Evolutionary conservation across 2,797 vertebrate genomes (phyloP).

Genomic region (Columba guinea): DNA sequence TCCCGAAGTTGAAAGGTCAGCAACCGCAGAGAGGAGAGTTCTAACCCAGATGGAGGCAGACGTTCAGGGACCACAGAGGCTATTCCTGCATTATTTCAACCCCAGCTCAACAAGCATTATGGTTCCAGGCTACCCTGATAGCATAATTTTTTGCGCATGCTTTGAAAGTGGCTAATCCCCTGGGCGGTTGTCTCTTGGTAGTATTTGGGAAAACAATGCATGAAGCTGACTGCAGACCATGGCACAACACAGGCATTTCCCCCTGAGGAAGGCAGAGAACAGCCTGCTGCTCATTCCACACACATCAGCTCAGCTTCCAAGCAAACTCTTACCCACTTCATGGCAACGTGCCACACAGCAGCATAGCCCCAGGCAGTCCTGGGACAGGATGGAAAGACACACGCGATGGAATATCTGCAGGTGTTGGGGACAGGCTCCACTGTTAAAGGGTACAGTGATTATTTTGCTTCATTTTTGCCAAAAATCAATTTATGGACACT

Average conservation of each 20-base stretch:
- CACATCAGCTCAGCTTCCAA: neutral
- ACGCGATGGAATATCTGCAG: neutral
- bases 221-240: neutral
- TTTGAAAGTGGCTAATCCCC: neutral
- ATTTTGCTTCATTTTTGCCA: neutral
- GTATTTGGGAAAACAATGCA: neutral
- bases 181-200: neutral
- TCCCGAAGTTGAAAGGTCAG: neutral
- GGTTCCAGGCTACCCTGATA: neutral
- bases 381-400: neutral
- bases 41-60: neutral
- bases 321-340: neutral
- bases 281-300: neutral
- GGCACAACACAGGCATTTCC: neutral
- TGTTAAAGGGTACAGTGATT: neutral
- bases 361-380: neutral
- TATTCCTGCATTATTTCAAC: neutral
- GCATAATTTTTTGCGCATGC: accelerated
- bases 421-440: neutral
- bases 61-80: neutral
- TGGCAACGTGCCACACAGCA: neutral
- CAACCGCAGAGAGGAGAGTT: neutral
- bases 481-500: neutral
- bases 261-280: neutral
- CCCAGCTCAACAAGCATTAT: neutral